Percentiles rank a stretch among this genome's conserved stretches.
Conservation (phyloP, 2,113 vertebrate genomes). For the Peromyscus maniculatus region DNA sequence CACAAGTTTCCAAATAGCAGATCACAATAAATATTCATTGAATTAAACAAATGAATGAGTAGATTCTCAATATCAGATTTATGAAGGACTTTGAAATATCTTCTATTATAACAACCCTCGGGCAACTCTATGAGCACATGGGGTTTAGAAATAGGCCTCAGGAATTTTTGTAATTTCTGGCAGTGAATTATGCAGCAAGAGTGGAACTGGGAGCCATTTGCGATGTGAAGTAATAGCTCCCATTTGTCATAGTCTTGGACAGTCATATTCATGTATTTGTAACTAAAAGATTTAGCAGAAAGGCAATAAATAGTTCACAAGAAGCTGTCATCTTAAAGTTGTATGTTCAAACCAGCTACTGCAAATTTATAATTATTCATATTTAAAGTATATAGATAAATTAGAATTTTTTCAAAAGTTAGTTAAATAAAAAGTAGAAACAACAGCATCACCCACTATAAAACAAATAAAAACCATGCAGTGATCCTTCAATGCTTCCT, state of each 20-base stretch:
- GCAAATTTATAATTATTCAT: constrained; percentile 2
- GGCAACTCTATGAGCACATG: constrained; percentile 13
- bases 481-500: background rate
- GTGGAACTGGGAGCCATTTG: constrained; percentile 65
- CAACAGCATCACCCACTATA: background rate
- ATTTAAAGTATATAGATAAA: constrained; percentile 23
- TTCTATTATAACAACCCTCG: constrained; percentile 51
- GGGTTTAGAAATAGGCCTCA: constrained; percentile 49
- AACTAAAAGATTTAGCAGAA: constrained; percentile 70
- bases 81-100: constrained; percentile 36
- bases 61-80: background rate
- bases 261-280: constrained; percentile 73
- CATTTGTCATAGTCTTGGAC: constrained; percentile 76
- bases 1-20: background rate
- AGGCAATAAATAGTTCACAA: constrained; percentile 58
- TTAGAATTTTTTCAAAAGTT: background rate
- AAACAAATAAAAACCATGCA: background rate
- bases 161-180: constrained; percentile 69
- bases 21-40: background rate
- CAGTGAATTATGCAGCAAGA: constrained; percentile 73
- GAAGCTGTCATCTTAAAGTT: constrained; percentile 38
- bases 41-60: constrained; percentile 17
- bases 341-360: constrained; percentile 38
- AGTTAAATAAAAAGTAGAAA: constrained; percentile 56
- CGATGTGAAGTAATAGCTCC: constrained; percentile 80